These are phyloP conservation scores for Rallus limicola DNA, from an alignment of 2,113 vertebrate species.

Conservation along the genomic window DNA sequence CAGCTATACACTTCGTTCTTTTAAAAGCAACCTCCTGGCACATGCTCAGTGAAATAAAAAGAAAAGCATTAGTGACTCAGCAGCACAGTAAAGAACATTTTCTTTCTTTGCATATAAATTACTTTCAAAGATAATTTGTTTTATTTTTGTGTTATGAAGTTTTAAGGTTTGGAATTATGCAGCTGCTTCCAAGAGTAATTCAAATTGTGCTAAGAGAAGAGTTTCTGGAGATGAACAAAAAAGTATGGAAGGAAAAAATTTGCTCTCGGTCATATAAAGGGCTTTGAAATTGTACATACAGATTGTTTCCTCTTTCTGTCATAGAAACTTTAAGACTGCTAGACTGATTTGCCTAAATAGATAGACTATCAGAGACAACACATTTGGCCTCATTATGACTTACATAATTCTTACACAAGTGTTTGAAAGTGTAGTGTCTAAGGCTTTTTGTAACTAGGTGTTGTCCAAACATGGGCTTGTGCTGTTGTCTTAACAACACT, in stretches of 20 bases:
- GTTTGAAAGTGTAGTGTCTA: not conserved
- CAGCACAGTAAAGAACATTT: not conserved
- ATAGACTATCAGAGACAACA: not conserved
- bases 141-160: not conserved
- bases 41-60: not conserved
- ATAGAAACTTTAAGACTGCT: not conserved
- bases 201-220: not conserved
- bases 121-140: not conserved
- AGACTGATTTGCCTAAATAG: not conserved
- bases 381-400: not conserved
- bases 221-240: not conserved
- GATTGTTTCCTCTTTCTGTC: not conserved
- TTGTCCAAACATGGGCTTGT: not conserved
- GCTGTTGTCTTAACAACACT: not conserved
- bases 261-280: not conserved
- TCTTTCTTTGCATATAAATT: not conserved
- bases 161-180: not conserved
- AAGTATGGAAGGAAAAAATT: not conserved
- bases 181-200: not conserved
- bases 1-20: not conserved
- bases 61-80: not conserved
- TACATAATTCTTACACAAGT: not conserved
- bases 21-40: not conserved
- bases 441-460: slow-evolving; percentile 37
- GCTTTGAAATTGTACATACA: not conserved